Percentiles rank a stretch among this genome's conserved stretches.
Conservation (phyloP, 2,888 invertebrate genomes). For the Coleophora flavipennella region DNA sequence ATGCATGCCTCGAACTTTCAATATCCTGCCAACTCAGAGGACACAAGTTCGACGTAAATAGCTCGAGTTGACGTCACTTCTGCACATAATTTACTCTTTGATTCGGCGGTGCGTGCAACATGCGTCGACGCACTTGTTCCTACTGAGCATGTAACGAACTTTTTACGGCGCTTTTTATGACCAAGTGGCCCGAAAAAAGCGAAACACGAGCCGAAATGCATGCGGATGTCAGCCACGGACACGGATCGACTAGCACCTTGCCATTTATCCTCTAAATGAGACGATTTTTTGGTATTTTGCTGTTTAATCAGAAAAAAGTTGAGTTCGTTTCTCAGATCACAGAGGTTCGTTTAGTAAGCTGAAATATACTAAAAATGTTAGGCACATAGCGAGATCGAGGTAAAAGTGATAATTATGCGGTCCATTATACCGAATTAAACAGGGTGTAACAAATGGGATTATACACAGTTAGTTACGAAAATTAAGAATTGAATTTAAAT, state of each 20-base stretch:
- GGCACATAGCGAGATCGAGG: no score
- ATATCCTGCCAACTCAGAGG: no score
- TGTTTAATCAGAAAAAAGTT: constrained; percentile 10
- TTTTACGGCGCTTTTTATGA: constrained; percentile 41
- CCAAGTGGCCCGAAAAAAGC: constrained; percentile 31
- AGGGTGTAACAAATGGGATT: no score
- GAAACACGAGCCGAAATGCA: constrained; percentile 57
- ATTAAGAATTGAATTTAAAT: no score
- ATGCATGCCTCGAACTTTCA: no score
- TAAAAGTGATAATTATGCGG: no score
- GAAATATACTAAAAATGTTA: no score
- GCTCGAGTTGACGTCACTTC: background rate
- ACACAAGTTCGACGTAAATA: background rate
- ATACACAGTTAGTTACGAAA: no score
- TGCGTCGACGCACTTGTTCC: constrained; percentile 47
- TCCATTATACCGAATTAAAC: no score
- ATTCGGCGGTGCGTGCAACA: constrained; percentile 16
- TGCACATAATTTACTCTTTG: constrained; percentile 19
- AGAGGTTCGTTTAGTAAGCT: no score
- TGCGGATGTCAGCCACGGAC: constrained; percentile 46
- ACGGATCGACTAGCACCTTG: constrained; percentile 9
- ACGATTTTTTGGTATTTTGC: constrained; percentile 10
- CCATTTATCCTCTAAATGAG: constrained; percentile 21
- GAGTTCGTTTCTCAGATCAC: no score
- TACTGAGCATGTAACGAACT: constrained; percentile 36